Conservation (phyloP, 2,888 invertebrate genomes). For the Platerodrilus igneus region DNA sequence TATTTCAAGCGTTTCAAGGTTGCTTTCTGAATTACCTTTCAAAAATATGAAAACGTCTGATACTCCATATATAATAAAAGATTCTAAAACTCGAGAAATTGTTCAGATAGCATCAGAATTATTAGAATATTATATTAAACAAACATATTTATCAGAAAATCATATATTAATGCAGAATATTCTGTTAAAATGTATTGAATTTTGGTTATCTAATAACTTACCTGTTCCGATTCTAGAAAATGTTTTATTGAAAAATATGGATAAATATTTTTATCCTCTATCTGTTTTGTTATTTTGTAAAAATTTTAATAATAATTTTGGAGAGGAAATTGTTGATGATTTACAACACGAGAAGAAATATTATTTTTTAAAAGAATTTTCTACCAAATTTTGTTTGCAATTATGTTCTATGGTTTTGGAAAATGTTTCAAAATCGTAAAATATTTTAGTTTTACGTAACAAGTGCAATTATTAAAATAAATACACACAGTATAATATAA, state of each 20-base stretch:
- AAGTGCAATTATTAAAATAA: too few species aligned
- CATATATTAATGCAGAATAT: conserved; percentile 49
- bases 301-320: conserved; percentile 43
- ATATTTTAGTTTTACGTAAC: too few species aligned
- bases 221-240: conserved; percentile 45
- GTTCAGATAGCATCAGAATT: conserved; percentile 41
- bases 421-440: conserved; percentile 46
- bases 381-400: conserved; percentile 49
- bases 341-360: conserved; percentile 40
- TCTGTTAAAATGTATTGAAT: conserved; percentile 46
- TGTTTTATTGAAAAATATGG: conserved; percentile 47
- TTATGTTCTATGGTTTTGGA: conserved; percentile 48
- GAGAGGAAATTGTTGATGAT: conserved; percentile 39
- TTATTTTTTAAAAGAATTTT: conserved; percentile 47
- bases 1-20: conserved; percentile 40
- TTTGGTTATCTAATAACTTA: conserved; percentile 45
- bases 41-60: conserved; percentile 24
- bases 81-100: conserved; percentile 38
- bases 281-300: conserved; percentile 48
- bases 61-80: conserved; percentile 36
- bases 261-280: conserved; percentile 48
- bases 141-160: conserved; percentile 45
- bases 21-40: conserved; percentile 27
- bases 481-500: too few species aligned
- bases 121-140: conserved; percentile 46